Evolutionary conservation across 2,888 invertebrate species (phyloP).

Genomic region (Ophonus ardosiacus): DNA sequence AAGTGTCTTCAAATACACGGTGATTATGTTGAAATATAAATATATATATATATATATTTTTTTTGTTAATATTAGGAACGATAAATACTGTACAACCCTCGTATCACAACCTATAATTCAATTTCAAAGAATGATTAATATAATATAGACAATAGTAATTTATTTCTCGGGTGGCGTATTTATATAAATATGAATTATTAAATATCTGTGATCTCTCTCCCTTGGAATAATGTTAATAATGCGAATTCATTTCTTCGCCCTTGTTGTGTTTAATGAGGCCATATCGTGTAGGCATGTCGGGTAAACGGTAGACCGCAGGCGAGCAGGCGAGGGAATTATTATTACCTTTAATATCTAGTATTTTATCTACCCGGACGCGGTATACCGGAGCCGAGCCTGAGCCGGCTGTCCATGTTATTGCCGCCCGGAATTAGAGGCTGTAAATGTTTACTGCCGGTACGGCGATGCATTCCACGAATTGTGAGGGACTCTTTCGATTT

Average conservation of each 20-base stretch:
- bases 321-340: slow-evolving; percentile 23
- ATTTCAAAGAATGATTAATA: too few relatives aligned
- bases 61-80: too few relatives aligned
- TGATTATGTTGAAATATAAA: too few relatives aligned
- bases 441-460: slow-evolving; percentile 29
- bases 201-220: too few relatives aligned
- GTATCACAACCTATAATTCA: too few relatives aligned
- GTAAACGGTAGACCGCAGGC: neutral
- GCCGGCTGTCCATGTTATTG: slow-evolving; percentile 17
- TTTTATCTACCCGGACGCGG: slow-evolving; percentile 15
- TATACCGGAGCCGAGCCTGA: neutral
- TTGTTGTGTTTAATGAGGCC: neutral
- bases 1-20: too few relatives aligned
- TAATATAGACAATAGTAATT: too few relatives aligned
- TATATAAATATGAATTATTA: too few relatives aligned
- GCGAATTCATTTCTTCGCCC: neutral
- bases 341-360: slow-evolving; percentile 42
- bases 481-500: neutral
- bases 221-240: neutral
- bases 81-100: too few relatives aligned
- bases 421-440: slow-evolving; percentile 34
- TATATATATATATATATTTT: too few relatives aligned
- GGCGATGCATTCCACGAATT: neutral
- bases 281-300: neutral
- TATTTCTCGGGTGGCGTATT: too few relatives aligned